Base-by-base conservation (phyloP, 2,113 vertebrate species). In the Vulpes vulpes region DNA sequence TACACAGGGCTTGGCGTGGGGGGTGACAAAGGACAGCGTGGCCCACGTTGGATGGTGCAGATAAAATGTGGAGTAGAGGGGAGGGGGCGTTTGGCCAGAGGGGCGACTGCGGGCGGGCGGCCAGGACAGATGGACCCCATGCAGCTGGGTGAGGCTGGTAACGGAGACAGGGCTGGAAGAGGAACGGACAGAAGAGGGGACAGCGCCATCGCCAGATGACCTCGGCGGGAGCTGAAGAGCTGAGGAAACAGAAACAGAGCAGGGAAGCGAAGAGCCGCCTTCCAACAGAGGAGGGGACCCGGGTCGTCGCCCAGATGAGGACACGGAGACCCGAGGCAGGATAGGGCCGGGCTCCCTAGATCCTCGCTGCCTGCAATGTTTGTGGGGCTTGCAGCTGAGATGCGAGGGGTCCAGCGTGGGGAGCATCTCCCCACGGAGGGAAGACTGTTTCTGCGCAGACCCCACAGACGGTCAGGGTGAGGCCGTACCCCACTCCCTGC, bases 61-160 rank as follows among this genome's bases (percentile, higher is more conserved):
- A 0, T 32, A 8, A 20, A 53, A 32, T 20, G 11, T 25, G 2
- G 11, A 79, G 35, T 0, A 7, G 81, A 11, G 7, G 22, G 76
- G 60, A 10, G 20, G 84, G 27, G 5, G 12, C 0, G 14, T 2
- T 8, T 0, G 4, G 2, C 16, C 27, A 1, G 73, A 2, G 11
- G 1, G 55, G 53, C 17, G 27, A 51, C 59, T 0, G 3, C 17
- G 35, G 35, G 35, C 35, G 11, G 5, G 2, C 3, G 53, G 84
- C 1, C 2, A 11, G 43, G 25, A 19, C 0, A 30, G 27, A 15
- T 2, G 27, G 35, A 2, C 10, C 0, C 35, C 51, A 30, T 0
- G 0, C 55, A 2, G 14, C 14, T 3, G 14, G 65, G 43, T 0
- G 1, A 57, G 73, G 94, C 32, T 11, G 0, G 1, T 2, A 2